Evolutionary conservation across 2,888 invertebrate genomes (phyloP).

Genomic region (Glyphotaelius pellucidus): DNA sequence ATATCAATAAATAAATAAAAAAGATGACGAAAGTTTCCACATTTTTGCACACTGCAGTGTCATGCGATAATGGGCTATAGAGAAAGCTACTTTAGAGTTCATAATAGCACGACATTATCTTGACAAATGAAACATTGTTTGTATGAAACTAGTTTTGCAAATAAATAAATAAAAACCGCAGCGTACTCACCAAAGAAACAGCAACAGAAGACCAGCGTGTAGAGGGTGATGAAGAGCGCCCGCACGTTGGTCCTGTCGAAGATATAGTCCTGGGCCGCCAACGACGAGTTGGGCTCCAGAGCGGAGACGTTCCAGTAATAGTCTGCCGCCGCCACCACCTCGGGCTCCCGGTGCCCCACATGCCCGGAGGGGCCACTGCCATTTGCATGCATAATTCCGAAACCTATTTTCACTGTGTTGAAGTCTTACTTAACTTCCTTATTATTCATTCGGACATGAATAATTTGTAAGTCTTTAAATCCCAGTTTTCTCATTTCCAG

Average conservation of each 20-base stretch:
- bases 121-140: too few relatives aligned
- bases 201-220: slow-evolving; percentile 87
- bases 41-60: too few relatives aligned
- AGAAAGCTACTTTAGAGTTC: too few relatives aligned
- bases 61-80: too few relatives aligned
- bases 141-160: background rate
- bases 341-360: background rate
- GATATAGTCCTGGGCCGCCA: slow-evolving; percentile 79
- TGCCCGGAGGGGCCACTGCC: background rate
- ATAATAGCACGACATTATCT: too few relatives aligned
- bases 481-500: background rate
- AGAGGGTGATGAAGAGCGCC: slow-evolving; percentile 85
- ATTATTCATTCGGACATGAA: background rate
- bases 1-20: too few relatives aligned
- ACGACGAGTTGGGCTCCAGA: slow-evolving; percentile 22
- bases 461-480: background rate
- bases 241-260: slow-evolving; percentile 86
- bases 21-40: too few relatives aligned
- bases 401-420: background rate
- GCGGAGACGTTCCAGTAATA: slow-evolving; percentile 27
- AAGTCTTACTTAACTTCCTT: slow-evolving; percentile 8
- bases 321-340: background rate
- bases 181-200: slow-evolving; percentile 87
- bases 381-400: slow-evolving; percentile 33
- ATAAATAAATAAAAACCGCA: background rate